A percentile compares a stretch with the other conserved stretches of the same genome.
Evolutionary conservation across 2,113 vertebrate genomes (phyloP).

Genomic region (Otocyon megalotis): DNA sequence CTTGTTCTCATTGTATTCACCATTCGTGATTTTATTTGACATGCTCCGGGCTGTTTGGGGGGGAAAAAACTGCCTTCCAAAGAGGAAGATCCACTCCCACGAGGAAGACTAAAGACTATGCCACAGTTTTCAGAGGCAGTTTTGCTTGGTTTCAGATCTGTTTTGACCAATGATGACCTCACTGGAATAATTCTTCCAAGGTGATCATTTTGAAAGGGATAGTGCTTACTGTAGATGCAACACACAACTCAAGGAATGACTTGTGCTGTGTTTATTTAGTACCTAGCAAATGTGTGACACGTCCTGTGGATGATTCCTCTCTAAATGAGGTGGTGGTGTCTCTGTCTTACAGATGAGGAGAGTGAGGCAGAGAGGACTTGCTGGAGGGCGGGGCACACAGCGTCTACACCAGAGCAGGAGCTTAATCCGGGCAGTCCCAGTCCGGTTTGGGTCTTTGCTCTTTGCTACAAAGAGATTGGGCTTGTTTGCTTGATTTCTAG

Average conservation of each 20-base stretch:
- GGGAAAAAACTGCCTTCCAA: neutral
- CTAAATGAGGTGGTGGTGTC: neutral
- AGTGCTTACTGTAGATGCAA: neutral
- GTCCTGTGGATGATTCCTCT: neutral
- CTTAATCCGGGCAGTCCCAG: too few species aligned
- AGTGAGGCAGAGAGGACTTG: neutral
- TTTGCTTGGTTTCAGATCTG: neutral
- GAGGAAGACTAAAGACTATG: neutral
- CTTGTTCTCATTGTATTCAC: neutral
- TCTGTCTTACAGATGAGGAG: neutral
- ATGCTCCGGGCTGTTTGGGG: neutral
- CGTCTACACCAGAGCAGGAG: neutral
- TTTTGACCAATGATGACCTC: neutral
- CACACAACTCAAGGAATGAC: neutral
- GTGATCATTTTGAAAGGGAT: neutral
- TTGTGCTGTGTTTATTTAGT: neutral
- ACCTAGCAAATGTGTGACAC: neutral
- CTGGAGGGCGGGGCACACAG: neutral
- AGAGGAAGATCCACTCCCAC: neutral
- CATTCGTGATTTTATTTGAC: neutral
- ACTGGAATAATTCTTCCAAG: neutral
- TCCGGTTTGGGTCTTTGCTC: neutral
- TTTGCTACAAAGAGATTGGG: neutral
- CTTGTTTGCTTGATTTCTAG: neutral
- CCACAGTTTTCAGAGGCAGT: neutral